phyloP scores from a whole-genome alignment of 2,797 vertebrate species.

The Ataeniobius toweri region DNA sequence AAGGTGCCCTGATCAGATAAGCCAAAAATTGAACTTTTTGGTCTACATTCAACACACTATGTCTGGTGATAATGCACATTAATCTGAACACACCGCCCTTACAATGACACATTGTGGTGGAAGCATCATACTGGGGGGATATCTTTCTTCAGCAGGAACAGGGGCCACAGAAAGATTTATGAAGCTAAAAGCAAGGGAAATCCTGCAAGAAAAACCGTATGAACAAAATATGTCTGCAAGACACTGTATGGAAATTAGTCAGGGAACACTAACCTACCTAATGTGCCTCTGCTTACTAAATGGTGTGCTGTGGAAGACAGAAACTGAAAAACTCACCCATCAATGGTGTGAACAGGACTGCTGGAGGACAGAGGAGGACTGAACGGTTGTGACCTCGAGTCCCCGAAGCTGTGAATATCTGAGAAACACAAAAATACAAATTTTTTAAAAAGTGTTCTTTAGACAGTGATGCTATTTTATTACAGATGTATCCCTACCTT shows the following conservation, averaged over 20 bases:
- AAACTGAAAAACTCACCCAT: constrained; percentile 81
- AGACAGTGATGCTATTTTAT: background rate
- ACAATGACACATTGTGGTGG: too few species aligned
- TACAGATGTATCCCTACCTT: constrained; percentile 83
- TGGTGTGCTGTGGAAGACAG: background rate
- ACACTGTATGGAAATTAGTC: background rate
- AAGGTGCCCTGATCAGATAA: too few species aligned
- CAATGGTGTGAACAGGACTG: constrained; percentile 84
- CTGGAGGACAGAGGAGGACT: constrained; percentile 80
- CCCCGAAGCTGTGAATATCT: constrained; percentile 59
- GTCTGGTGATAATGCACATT: too few species aligned
- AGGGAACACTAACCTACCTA: background rate
- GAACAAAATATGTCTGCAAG: too few species aligned
- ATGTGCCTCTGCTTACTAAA: background rate
- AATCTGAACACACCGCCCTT: too few species aligned
- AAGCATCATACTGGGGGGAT: too few species aligned
- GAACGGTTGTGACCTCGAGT: constrained; percentile 52
- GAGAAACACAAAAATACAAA: background rate
- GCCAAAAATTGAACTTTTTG: too few species aligned
- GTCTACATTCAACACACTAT: too few species aligned
- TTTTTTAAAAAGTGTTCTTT: background rate
- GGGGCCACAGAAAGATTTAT: background rate
- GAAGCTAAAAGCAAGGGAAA: background rate
- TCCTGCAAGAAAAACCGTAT: too few species aligned
- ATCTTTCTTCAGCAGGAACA: too few species aligned